These are phyloP conservation scores for Harpalus rubripes DNA, from an alignment of 2,888 invertebrate genomes.

Conservation along the genomic window DNA sequence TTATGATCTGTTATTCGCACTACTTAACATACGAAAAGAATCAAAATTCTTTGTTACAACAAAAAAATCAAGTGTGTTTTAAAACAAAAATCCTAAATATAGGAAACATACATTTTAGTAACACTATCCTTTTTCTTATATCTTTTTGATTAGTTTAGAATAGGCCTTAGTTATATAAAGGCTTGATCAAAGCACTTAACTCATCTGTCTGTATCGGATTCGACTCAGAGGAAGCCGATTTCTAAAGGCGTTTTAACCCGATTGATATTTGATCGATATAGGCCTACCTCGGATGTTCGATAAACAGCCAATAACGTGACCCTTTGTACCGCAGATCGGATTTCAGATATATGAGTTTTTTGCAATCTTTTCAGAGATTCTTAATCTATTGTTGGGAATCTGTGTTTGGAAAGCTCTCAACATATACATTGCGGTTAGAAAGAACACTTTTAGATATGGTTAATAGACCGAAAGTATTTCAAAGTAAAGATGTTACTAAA, in stretches of 20 bases:
- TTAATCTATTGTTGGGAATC: conserved; percentile 32
- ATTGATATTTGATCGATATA: conserved; percentile 72
- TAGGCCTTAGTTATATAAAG: not conserved
- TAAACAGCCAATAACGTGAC: conserved; percentile 62
- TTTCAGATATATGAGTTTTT: conserved; percentile 62
- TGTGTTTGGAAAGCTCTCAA: conserved; percentile 15
- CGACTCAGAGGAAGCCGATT: conserved; percentile 71
- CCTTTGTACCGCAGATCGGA: conserved; percentile 59
- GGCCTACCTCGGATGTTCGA: conserved; percentile 23
- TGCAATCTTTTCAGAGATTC: conserved; percentile 16
- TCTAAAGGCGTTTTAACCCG: conserved; percentile 76
- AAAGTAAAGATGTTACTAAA: not conserved
- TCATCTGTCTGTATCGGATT: conserved; percentile 53
- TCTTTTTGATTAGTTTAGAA: conserved; percentile 44
- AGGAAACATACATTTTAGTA: not conserved
- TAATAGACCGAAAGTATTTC: conserved; percentile 11
- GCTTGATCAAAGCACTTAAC: conserved; percentile 36
- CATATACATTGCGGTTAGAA: conserved; percentile 30
- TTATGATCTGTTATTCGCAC: conserved; percentile 65
- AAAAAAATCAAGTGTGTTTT: conserved; percentile 35
- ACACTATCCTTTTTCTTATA: not conserved
- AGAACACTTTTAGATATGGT: conserved; percentile 6
- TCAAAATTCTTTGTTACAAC: conserved; percentile 58
- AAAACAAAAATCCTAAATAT: conserved; percentile 17
- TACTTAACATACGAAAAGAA: conserved; percentile 57